Evolutionary conservation across 1,140 invertebrate genomes (phyloP).

Genomic region (Trichonephila clavata): DNA sequence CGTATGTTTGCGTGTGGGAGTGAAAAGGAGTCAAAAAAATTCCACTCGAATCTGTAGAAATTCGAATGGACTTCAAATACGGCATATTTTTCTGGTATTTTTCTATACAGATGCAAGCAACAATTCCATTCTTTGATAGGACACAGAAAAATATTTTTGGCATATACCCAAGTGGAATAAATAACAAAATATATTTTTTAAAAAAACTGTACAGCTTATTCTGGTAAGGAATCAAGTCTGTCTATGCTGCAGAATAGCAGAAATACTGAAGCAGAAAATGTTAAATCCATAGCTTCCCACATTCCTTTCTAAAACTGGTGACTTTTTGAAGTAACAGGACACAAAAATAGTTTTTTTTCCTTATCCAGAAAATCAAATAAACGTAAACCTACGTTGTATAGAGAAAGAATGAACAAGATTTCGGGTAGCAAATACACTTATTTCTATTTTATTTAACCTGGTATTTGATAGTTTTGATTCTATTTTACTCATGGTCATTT

Average conservation of each 20-base stretch:
- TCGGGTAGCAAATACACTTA: conserved; percentile 5
- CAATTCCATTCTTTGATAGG: neutral
- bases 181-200: conserved; percentile 15
- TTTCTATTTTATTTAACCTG: conserved; percentile 42
- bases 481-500: conserved; percentile 24
- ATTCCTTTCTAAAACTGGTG: conserved; percentile 36
- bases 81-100: neutral
- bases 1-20: no score
- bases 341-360: neutral
- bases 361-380: conserved; percentile 21
- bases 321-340: neutral
- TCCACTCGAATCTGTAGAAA: no score
- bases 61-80: neutral
- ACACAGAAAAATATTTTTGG: neutral
- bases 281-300: conserved; percentile 26
- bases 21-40: neutral
- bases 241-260: neutral
- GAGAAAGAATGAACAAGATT: conserved; percentile 18
- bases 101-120: conserved; percentile 3
- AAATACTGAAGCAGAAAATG: conserved; percentile 25
- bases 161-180: conserved; percentile 18
- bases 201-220: conserved; percentile 9
- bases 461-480: conserved; percentile 38
- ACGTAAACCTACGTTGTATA: conserved; percentile 22
- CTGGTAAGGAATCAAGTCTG: neutral